Base-by-base conservation (phyloP, 2,888 invertebrate genomes). In the Ophion ellenae region DNA sequence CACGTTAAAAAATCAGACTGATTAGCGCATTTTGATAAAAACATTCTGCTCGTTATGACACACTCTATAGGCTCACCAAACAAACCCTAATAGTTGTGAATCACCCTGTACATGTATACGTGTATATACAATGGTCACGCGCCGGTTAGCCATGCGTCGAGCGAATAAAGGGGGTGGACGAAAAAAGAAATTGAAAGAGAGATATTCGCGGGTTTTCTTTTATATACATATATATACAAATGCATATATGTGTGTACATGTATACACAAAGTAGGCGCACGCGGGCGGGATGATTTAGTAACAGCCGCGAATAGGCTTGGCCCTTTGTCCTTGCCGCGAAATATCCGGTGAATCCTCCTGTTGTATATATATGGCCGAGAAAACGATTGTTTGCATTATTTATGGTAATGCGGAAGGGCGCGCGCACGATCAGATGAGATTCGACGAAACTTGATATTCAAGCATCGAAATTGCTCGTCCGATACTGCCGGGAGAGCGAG, bases 331-430 rank as follows among this genome's bases (percentile, higher is more conserved):
- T 61, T 47, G 47, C 78, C 69, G 78, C 74, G 78, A 70, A 81
- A 59, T 75, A 17, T 74, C 75, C 70, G 85, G 86, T 83, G 81
- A 73, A 86, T 81, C 87, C 87, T 90, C 11, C 53, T 53, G 11
- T 10, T 53, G 53, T 53, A 14, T 53, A 14, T 53, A 14, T 53
- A 14, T 6, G 7, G 10, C 32, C 11, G 76, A 76, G 69, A 69
- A 70, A 85, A 66, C 82, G 90, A 93, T 92, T 91, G 90, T 91
- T 92, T 90, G 89, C 89, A 90, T 93, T 93, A 93, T 93, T 93
- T 93, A 93, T 91, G 91, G 89, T 91, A 90, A 91, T 90, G 90
- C 81, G 45, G 79, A 14, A 73, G 78, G 75, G 85, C 64, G 81
- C 59, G 67, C 61, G 45, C 45, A 32, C 57, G 9, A 45, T 77